phyloP scores from a whole-genome alignment of 2,113 vertebrate genomes.

The Eurypyga helias region DNA sequence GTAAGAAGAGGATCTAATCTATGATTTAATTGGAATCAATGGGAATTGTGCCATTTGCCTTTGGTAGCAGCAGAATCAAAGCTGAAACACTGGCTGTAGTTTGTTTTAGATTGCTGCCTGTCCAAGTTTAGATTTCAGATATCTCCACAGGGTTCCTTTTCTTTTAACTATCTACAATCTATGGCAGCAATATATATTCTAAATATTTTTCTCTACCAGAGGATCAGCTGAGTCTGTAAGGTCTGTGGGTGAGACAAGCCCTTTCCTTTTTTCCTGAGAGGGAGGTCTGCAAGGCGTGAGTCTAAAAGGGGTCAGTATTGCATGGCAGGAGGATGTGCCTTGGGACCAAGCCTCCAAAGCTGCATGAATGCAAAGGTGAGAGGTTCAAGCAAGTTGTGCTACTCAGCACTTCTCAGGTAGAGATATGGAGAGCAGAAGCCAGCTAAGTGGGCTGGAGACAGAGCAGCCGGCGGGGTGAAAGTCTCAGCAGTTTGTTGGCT shows the following conservation, averaged over 20 bases:
- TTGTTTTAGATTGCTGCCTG: slow-evolving; percentile 49
- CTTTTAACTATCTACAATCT: slow-evolving; percentile 6
- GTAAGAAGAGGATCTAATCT: slow-evolving; percentile 1
- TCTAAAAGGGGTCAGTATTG: background rate
- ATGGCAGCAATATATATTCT: background rate
- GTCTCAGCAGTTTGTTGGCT: background rate
- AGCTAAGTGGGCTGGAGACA: background rate
- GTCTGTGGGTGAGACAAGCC: background rate
- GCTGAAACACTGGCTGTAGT: slow-evolving; percentile 28
- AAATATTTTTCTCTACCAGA: background rate
- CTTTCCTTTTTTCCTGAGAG: background rate
- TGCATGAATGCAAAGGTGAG: background rate
- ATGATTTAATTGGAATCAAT: slow-evolving; percentile 45
- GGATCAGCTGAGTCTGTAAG: background rate
- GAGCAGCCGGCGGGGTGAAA: background rate
- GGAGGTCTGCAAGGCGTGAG: background rate
- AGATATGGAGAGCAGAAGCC: background rate
- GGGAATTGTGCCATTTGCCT: slow-evolving; percentile 56
- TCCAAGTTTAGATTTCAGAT: slow-evolving; percentile 36
- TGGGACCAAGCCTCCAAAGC: background rate
- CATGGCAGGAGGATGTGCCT: background rate
- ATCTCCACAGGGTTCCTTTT: slow-evolving; percentile 17
- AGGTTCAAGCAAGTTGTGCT: background rate
- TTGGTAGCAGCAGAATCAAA: slow-evolving; percentile 37
- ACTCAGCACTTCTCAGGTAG: background rate